phyloP scores from a whole-genome alignment of 2,888 invertebrate genomes.

The Reticulitermes lucifugus region DNA sequence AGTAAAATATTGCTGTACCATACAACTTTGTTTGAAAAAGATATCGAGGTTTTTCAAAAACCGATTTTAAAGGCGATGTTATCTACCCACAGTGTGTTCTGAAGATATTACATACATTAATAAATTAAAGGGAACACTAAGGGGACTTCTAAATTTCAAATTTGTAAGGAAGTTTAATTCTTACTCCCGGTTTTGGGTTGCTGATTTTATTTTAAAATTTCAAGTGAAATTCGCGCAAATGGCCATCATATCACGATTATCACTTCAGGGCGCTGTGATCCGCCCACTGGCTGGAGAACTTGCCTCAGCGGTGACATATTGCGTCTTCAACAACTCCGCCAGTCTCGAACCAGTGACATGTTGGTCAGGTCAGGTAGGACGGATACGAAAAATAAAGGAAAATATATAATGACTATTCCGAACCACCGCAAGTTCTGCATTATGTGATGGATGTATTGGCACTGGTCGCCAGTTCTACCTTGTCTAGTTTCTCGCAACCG shows the following conservation, averaged over 20 bases:
- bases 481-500: background rate
- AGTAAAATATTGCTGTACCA: no score
- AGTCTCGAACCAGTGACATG: conserved; percentile 40
- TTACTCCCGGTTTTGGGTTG: conserved; percentile 19
- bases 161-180: background rate
- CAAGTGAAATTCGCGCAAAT: background rate
- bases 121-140: no score
- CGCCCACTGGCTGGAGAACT: conserved; percentile 68
- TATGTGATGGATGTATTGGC: conserved; percentile 32
- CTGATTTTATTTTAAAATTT: background rate
- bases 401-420: no score
- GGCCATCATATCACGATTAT: conserved; percentile 45
- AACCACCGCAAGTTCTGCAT: conserved; percentile 34
- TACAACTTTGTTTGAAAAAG: no score
- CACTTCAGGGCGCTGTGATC: conserved; percentile 68
- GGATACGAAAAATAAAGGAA: background rate
- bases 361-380: conserved; percentile 41
- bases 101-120: no score
- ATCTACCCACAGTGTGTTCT: no score
- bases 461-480: conserved; percentile 21
- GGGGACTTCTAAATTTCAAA: no score
- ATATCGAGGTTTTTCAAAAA: no score
- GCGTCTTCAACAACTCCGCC: conserved; percentile 49
- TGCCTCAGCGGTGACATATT: conserved; percentile 47
- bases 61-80: no score